Evolutionary conservation across 2,797 vertebrate species (phyloP).

Genomic region (Microcaecilia unicolor): DNA sequence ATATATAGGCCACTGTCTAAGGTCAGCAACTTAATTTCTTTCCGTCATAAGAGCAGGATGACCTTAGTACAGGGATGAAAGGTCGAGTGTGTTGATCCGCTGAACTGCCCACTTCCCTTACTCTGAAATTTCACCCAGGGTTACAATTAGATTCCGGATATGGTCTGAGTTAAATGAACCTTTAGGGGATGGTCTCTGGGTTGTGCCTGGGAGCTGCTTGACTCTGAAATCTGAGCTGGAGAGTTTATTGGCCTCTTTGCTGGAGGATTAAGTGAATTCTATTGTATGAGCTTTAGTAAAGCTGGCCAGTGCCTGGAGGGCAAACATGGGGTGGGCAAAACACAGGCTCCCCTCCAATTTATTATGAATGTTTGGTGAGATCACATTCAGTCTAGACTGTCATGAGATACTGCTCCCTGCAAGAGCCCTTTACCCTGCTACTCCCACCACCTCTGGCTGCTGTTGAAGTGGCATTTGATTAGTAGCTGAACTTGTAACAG

Average conservation of each 20-base stretch:
- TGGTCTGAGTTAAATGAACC: slow-evolving; percentile 1
- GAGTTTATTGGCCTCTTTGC: no score
- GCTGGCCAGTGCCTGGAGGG: background rate
- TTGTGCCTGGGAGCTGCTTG: slow-evolving; percentile 20
- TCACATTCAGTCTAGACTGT: no score
- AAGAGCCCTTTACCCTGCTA: no score
- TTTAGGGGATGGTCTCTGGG: slow-evolving; percentile 5
- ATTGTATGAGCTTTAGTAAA: slow-evolving; percentile 3
- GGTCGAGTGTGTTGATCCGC: background rate
- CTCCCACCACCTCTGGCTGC: no score
- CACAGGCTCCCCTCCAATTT: background rate
- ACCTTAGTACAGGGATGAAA: background rate
- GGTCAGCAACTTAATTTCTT: background rate
- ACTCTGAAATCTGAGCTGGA: slow-evolving; percentile 27
- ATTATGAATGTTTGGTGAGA: no score
- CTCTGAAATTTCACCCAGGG: background rate
- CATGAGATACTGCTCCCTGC: no score
- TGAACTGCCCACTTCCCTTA: background rate
- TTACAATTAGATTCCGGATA: background rate
- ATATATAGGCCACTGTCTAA: background rate
- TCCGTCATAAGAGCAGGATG: background rate
- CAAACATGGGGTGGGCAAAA: background rate
- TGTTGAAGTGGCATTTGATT: no score
- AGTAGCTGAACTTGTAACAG: no score
- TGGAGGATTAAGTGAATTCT: no score